Evolutionary conservation across 2,888 invertebrate genomes (phyloP).

Genomic region (Galerucella pusilla): DNA sequence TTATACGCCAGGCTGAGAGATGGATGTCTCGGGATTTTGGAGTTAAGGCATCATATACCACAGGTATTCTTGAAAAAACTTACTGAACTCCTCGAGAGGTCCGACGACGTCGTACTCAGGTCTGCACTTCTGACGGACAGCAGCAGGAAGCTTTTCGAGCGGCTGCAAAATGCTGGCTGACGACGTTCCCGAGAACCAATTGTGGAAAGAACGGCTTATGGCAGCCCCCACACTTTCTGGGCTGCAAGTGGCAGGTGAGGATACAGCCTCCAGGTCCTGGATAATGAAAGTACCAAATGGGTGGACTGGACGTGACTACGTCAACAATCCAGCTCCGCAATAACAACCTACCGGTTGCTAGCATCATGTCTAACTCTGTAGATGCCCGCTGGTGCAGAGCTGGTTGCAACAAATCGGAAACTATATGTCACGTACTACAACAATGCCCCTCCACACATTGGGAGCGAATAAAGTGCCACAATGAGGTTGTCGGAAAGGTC

Average conservation of each 20-base stretch:
- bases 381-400: slow-evolving; percentile 17
- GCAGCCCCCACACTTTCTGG: background rate
- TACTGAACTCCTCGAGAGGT: slow-evolving; percentile 15
- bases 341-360: slow-evolving; percentile 36
- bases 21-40: slow-evolving; percentile 51
- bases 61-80: slow-evolving; percentile 29
- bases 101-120: slow-evolving; percentile 30
- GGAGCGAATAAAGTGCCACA: slow-evolving; percentile 34
- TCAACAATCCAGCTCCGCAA: slow-evolving; percentile 34
- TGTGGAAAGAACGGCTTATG: slow-evolving; percentile 15
- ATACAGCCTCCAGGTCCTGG: slow-evolving; percentile 25
- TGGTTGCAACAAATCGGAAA: slow-evolving; percentile 29
- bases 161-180: slow-evolving; percentile 31
- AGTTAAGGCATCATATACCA: slow-evolving; percentile 36
- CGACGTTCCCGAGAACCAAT: slow-evolving; percentile 18
- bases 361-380: slow-evolving; percentile 26
- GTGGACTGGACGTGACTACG: slow-evolving; percentile 32
- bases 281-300: slow-evolving; percentile 3
- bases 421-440: slow-evolving; percentile 38
- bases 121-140: slow-evolving; percentile 30
- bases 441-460: slow-evolving; percentile 38
- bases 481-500: slow-evolving; percentile 6
- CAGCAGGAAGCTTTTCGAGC: background rate
- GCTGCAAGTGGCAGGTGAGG: background rate
- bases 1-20: slow-evolving; percentile 48